phyloP scores from a whole-genome alignment of 2,797 vertebrate species.

The Esox lucius region DNA sequence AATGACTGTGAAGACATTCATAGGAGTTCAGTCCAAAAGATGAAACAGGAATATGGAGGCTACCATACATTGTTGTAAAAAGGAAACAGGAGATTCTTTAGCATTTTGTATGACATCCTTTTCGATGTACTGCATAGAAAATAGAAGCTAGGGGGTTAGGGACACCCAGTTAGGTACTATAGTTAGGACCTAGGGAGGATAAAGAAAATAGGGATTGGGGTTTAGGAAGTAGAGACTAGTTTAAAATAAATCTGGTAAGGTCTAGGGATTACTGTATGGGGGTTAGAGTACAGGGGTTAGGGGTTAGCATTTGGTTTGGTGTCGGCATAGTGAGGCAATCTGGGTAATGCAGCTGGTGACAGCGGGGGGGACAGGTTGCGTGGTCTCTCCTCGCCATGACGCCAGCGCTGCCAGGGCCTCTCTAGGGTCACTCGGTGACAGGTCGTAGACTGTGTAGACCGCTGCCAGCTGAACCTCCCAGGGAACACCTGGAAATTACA shows the following conservation, averaged over 20 bases:
- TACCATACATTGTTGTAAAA: too few relatives aligned
- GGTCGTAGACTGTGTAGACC: conserved; percentile 85
- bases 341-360: conserved; percentile 82
- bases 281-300: neutral
- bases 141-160: neutral
- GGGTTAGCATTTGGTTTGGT: conserved; percentile 17
- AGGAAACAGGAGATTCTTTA: too few relatives aligned
- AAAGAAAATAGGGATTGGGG: too few relatives aligned
- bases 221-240: conserved; percentile 9
- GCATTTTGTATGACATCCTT: too few relatives aligned
- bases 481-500: conserved; percentile 77
- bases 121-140: neutral
- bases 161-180: too few relatives aligned
- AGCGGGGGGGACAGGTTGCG: conserved; percentile 74
- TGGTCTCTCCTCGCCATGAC: conserved; percentile 77
- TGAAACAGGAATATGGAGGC: neutral
- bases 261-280: neutral
- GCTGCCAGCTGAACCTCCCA: conserved; percentile 93
- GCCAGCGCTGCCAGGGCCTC: conserved; percentile 79
- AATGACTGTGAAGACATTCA: neutral
- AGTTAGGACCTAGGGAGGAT: too few relatives aligned
- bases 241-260: neutral
- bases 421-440: conserved; percentile 86
- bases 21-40: neutral
- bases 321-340: conserved; percentile 75